Evolutionary conservation across 2,113 vertebrate genomes (phyloP).

Genomic region (Nyctibius bracteatus): DNA sequence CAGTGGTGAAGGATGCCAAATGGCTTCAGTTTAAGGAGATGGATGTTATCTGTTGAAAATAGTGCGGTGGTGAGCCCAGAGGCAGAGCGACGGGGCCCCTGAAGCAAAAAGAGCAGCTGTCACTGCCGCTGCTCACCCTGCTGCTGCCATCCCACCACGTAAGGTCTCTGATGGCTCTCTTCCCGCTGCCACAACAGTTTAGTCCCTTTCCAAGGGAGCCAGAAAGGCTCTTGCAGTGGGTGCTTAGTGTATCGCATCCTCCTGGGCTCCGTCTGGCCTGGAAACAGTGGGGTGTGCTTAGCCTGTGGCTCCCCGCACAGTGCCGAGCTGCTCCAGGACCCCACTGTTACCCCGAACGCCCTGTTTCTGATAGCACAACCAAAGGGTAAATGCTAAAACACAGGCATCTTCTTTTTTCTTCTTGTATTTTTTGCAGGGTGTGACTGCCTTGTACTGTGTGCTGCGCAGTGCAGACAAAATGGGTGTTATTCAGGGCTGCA

Average conservation of each 20-base stretch:
- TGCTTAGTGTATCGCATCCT: background rate
- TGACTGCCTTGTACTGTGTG: background rate
- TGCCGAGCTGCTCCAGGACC: background rate
- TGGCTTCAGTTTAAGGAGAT: background rate
- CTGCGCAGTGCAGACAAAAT: rapidly evolving
- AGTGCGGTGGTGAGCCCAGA: background rate
- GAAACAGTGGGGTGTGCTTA: background rate
- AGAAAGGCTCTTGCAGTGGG: background rate
- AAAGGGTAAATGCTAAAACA: background rate
- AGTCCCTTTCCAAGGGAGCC: background rate
- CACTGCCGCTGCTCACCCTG: background rate
- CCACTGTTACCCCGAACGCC: background rate
- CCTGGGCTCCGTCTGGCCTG: background rate
- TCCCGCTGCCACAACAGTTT: background rate
- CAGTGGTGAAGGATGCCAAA: background rate
- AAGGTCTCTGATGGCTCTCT: background rate
- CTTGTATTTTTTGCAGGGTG: rapidly evolving
- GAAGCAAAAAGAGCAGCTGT: background rate
- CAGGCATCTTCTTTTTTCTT: rapidly evolving
- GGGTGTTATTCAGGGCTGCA: background rate
- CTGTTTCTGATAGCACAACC: background rate
- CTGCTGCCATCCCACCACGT: background rate
- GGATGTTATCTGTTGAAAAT: background rate
- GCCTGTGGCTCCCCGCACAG: background rate
- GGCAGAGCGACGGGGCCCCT: background rate